Percentiles rank a stretch among this genome's conserved stretches.
Conservation (phyloP, 2,888 invertebrate species). For the Gonocerus acuteangulatus region DNA sequence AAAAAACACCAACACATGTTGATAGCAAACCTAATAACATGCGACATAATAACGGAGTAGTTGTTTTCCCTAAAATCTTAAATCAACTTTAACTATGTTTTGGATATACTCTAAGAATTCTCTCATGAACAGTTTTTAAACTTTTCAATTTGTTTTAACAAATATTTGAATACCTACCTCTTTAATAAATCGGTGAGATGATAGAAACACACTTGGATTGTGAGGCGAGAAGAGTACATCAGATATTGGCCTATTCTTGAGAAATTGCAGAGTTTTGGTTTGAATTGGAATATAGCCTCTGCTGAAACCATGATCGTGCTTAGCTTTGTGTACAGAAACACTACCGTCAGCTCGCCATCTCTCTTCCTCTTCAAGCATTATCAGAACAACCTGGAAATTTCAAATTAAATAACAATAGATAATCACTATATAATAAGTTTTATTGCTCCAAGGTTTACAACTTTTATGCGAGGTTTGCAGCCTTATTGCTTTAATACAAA, state of each 20-base stretch:
- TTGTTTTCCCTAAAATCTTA: too few species aligned
- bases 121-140: too few species aligned
- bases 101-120: too few species aligned
- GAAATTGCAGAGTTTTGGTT: conserved; percentile 43
- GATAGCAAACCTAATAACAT: too few species aligned
- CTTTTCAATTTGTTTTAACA: too few species aligned
- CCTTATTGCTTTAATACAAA: too few species aligned
- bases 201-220: conserved; percentile 45
- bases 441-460: too few species aligned
- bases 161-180: conserved; percentile 32
- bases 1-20: too few species aligned
- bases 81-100: too few species aligned
- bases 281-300: conserved; percentile 46
- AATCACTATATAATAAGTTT: too few species aligned
- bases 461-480: too few species aligned
- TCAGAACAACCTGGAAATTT: conserved; percentile 43
- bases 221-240: conserved; percentile 45
- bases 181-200: conserved; percentile 44
- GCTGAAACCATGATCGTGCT: conserved; percentile 47
- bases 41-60: too few species aligned
- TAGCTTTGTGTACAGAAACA: conserved; percentile 41
- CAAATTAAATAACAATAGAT: not conserved
- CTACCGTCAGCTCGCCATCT: conserved; percentile 35
- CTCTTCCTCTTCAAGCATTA: conserved; percentile 45
- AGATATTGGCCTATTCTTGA: conserved; percentile 44